Base-by-base conservation (phyloP, 2,113 vertebrate species). In the Aptenodytes forsteri region DNA sequence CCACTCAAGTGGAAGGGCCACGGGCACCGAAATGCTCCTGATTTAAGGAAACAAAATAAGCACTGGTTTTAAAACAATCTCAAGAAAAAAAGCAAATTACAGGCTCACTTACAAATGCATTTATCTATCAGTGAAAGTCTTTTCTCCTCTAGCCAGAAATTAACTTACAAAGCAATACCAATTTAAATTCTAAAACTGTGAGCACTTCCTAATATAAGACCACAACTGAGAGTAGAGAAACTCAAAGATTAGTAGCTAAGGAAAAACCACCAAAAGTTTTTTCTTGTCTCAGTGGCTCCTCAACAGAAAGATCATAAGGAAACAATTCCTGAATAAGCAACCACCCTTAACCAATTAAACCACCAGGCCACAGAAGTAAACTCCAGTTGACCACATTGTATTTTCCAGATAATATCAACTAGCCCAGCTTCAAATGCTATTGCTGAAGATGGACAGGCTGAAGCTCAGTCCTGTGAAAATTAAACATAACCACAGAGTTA, bases 181-280 rank as follows among this genome's bases (percentile, higher is more conserved):
- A 55, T 77, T 76, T 59, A 54, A 76, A 42, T 64, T 15, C n/a
- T 72, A 77, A 50, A 91, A 40, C 34, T n/a, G 36, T 50, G 13
- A 87, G 49, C 30, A 30, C 17, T 72, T 78, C 36, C 59, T 87
- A 72, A 69, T 59, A 7, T 5, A 83, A n/a, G 17, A 72, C 22
- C 46, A 54, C 30, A 78, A 17, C 7, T 30, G 61, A 19, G 20
- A 87, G 27, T 42, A 40, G 16, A 80, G 9, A 79, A 93, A 73
- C 15, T 61, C 52, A 34, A 55, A 77, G 13, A 69, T 40, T 40
- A 77, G 38, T 18, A 54, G 19, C 20, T 38, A 54, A 40, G 29
- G 34, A 13, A 72, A 73, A 2, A 38, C 2, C 16, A 40, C 17
- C 34, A 1, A 8, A n/a, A 4, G 0, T 5, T 66, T 75, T 62